Percentiles rank a stretch among this genome's conserved stretches.
phyloP scores from a whole-genome alignment of 2,888 invertebrate genomes.

The Xanthia togata region DNA sequence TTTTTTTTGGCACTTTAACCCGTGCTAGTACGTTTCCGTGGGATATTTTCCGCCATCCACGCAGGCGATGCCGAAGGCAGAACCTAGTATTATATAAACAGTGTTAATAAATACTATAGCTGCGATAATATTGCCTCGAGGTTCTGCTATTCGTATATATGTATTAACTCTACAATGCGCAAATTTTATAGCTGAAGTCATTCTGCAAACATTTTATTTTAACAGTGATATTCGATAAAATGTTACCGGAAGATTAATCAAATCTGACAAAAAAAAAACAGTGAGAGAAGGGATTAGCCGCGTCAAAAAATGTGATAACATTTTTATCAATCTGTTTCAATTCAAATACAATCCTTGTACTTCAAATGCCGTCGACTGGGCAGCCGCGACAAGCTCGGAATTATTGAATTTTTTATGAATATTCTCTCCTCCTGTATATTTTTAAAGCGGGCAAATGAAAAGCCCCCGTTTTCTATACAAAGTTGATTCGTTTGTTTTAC shows the following conservation, averaged over 20 bases:
- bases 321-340: constrained; percentile 44
- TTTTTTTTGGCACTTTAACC: no score
- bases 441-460: constrained; percentile 42
- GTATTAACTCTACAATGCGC: constrained; percentile 11
- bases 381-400: constrained; percentile 32
- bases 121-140: constrained; percentile 24
- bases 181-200: background rate
- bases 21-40: background rate
- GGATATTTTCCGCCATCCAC: background rate
- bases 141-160: background rate
- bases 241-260: constrained; percentile 23
- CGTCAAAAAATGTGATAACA: constrained; percentile 45
- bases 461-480: constrained; percentile 27
- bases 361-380: constrained; percentile 32
- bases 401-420: constrained; percentile 54
- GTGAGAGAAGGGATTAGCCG: background rate
- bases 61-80: background rate
- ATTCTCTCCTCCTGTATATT: constrained; percentile 28
- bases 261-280: constrained; percentile 14
- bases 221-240: background rate
- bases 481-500: constrained; percentile 36
- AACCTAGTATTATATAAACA: constrained; percentile 47
- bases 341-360: constrained; percentile 42
- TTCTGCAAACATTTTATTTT: background rate
- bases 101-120: constrained; percentile 40